A percentile compares a stretch with the other conserved stretches of the same genome.
Conservation (phyloP, 64 coral and sea anemone genomes). For the Montipora cactus region DNA sequence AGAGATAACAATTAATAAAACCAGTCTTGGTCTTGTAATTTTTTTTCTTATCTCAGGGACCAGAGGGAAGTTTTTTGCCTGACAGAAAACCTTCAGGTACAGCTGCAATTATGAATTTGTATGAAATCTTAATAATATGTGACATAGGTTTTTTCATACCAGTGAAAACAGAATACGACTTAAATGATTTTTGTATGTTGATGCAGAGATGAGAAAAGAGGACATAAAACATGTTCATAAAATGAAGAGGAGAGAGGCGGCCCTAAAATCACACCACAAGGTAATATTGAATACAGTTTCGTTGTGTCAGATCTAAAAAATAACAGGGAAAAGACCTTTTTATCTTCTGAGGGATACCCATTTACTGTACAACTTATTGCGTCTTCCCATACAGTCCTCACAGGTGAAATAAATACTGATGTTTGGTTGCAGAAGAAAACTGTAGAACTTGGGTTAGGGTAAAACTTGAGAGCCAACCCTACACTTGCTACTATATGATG, state of each 20-base stretch:
- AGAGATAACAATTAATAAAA: no score
- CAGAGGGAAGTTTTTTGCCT: conserved; percentile 46
- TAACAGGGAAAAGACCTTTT: no score
- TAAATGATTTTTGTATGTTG: not conserved
- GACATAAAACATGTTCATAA: conserved; percentile 40
- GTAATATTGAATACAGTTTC: not conserved
- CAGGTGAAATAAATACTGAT: no score
- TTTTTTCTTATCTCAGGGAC: not conserved
- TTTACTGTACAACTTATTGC: no score
- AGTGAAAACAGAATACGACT: not conserved
- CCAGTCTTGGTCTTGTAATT: no score
- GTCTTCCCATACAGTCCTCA: no score
- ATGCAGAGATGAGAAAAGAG: conserved; percentile 36
- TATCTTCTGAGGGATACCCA: no score
- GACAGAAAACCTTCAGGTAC: conserved; percentile 48
- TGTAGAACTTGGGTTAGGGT: no score
- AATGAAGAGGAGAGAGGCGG: conserved; percentile 8
- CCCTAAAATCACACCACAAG: conserved; percentile 34
- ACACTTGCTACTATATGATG: no score
- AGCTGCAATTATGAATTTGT: not conserved
- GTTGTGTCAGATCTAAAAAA: no score
- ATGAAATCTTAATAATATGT: not conserved
- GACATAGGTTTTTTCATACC: not conserved
- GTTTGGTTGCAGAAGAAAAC: no score
- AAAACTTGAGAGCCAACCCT: no score